Base-by-base conservation (phyloP, 2,113 vertebrate species). In the Crotalus tigris region DNA sequence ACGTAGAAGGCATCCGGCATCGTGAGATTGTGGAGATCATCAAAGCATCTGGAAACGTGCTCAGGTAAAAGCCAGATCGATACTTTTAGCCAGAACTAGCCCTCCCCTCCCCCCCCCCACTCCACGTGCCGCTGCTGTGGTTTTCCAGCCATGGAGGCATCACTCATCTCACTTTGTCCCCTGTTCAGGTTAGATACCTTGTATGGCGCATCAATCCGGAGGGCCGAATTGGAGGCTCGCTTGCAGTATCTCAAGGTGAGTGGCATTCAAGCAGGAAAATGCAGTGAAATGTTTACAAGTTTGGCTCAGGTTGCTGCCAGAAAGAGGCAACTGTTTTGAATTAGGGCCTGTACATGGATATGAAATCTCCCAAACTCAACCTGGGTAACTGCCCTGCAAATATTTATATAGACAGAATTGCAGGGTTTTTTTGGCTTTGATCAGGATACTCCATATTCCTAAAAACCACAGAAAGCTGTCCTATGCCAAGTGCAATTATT, bases 11-110 rank as follows among this genome's bases (percentile, higher is more conserved):
- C 1, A 96, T 98, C 93, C 97, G 98, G 23, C 99, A 99, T 97
- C 98, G 98, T 1, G 99, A 99, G 85, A 99, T 99, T 0, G 99
- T 99, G 89, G 98, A 99, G 95, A 98, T 99, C 93, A 99, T 99
- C 97, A 98, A 98, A 94, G 98, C 98, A 0, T 98, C 98, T 0
- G 99, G 99, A 2, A 98, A 99, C 5, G 61, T 97, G 0, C 98
- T 99, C 75, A 98, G 98, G 99, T 99, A 97, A 96, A 95, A 81
- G 23, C 1, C 11, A 3, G n/a, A 26, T 26, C 4, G 75, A n/a
- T 85, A 26, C 21, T 13, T 5, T 44, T 17, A 81, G 26, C 6
- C 51, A 85, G 4, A 44, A 21, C 10, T 49, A 44, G 12, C 54
- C 33, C 2, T 2, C 15, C 2, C 1, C 1, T 15, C 5, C 29